Evolutionary conservation across 2,797 vertebrate genomes (phyloP).

Genomic region (Pelobates cultripes): DNA sequence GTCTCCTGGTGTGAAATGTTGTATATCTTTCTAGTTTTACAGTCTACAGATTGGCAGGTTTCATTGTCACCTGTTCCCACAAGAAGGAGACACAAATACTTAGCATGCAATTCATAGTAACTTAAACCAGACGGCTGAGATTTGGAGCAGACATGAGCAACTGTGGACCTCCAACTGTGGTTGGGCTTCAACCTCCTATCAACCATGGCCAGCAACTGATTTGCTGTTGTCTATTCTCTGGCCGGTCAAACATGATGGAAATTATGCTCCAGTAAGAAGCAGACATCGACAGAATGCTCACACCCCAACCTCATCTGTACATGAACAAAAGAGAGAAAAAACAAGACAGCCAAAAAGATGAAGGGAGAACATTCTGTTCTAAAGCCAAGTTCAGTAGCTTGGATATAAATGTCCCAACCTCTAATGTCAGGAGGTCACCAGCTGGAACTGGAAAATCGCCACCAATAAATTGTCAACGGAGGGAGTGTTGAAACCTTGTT

Average conservation of each 20-base stretch:
- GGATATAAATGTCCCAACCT: constrained; percentile 68
- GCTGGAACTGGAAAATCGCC: constrained; percentile 69
- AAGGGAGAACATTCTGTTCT: constrained; percentile 59
- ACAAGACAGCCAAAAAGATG: constrained; percentile 10
- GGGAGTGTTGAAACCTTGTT: constrained; percentile 68
- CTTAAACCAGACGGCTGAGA: neutral
- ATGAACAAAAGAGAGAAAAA: constrained; percentile 31
- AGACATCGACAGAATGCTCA: neutral
- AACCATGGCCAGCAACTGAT: no score
- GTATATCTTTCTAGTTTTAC: neutral
- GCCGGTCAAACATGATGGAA: neutral
- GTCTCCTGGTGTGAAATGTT: no score
- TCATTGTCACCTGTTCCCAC: neutral
- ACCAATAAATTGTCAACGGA: constrained; percentile 65
- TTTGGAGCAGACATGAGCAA: neutral
- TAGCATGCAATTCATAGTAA: neutral
- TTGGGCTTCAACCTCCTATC: neutral
- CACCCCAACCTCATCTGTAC: neutral
- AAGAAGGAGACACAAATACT: neutral
- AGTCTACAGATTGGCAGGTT: neutral
- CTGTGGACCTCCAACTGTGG: neutral
- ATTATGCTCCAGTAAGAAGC: neutral
- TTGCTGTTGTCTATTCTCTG: neutral
- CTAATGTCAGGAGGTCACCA: constrained; percentile 65
- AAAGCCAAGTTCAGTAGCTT: constrained; percentile 70